Conservation (phyloP, 2,888 invertebrate genomes). For the Catonia carolina region DNA sequence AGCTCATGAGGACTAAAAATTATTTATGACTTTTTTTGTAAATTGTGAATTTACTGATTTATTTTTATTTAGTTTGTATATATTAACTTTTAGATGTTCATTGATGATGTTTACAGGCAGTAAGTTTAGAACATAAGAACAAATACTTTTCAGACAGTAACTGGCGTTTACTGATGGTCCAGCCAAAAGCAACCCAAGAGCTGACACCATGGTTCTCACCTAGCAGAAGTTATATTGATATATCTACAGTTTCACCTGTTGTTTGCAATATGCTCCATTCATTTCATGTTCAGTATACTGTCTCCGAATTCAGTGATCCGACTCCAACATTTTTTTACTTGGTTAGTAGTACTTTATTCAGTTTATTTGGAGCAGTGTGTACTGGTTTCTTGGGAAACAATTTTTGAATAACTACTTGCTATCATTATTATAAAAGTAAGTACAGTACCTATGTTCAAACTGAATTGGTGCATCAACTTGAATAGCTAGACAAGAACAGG, state of each 20-base stretch:
- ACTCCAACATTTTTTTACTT: conserved; percentile 19
- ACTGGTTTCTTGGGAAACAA: no score
- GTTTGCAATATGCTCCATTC: conserved; percentile 10
- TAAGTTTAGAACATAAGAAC: neutral
- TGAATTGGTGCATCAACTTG: no score
- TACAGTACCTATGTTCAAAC: no score
- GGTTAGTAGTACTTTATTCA: conserved; percentile 8
- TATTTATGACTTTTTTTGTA: no score
- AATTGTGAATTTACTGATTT: no score
- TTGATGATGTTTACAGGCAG: neutral
- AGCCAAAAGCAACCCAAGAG: conserved; percentile 15
- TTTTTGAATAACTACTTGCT: no score
- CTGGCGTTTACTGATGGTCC: conserved; percentile 13
- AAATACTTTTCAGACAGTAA: neutral
- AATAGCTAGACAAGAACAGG: no score
- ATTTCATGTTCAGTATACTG: conserved; percentile 20
- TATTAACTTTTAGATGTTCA: no score
- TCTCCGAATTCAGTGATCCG: neutral
- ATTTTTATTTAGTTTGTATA: no score
- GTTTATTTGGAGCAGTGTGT: no score
- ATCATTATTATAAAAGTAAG: no score
- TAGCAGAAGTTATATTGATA: conserved; percentile 18
- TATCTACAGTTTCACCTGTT: conserved; percentile 14
- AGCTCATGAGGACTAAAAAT: no score
- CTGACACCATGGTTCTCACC: conserved; percentile 23